Percentiles rank a stretch among this genome's conserved stretches.
phyloP scores from a whole-genome alignment of 2,113 vertebrate genomes.

The Rhabdornis inornatus region DNA sequence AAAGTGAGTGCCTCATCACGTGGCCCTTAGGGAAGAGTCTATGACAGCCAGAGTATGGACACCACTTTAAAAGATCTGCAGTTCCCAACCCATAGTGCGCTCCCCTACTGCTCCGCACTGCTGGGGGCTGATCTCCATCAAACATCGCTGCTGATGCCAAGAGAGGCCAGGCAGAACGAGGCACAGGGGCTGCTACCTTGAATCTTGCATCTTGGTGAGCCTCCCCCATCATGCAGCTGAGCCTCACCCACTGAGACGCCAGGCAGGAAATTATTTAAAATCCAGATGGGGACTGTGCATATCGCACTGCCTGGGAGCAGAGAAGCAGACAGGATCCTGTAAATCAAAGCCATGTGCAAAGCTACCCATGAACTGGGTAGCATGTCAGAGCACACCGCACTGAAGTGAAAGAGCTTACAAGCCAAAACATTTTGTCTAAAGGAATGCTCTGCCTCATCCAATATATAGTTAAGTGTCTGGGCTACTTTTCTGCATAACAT shows the following conservation, averaged over 20 bases:
- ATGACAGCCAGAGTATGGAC: neutral
- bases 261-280: neutral
- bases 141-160: neutral
- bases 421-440: neutral
- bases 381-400: neutral
- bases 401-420: neutral
- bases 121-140: neutral
- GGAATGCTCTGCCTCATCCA: neutral
- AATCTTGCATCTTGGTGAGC: neutral
- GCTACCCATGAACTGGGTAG: neutral
- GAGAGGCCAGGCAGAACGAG: neutral
- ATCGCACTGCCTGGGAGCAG: neutral
- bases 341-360: neutral
- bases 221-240: neutral
- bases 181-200: too few relatives aligned
- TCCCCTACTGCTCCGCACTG: rapidly evolving
- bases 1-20: neutral
- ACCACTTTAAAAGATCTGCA: neutral
- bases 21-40: neutral
- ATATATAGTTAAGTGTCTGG: neutral
- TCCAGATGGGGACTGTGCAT: neutral
- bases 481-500: neutral
- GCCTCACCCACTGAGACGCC: neutral
- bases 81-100: neutral
- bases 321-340: neutral